Evolutionary conservation across 30 jellyfish, hydroid and myxozoan species (phyloP), one percentile per base, ranked within the genome.

Genomic region (Pelagia noctiluca): DNA sequence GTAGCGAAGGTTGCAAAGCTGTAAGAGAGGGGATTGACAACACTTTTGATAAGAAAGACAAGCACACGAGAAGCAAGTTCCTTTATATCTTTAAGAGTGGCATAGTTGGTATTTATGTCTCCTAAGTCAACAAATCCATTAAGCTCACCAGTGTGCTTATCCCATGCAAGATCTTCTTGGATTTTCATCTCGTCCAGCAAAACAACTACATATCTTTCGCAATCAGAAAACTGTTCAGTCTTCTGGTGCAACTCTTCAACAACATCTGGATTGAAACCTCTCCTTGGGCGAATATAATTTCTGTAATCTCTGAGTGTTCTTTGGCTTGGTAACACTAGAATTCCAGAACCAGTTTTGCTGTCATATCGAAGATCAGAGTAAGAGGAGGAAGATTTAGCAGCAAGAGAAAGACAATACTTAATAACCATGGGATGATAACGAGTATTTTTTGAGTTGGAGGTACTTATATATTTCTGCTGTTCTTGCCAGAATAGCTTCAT

Each of bases 1-100:
- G 96, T 86, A 54, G 96, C 88, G 42, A 76, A 86, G 31, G 72
- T 48, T 75, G 96, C 96, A 36, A 86, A 60, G 46, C 93, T 61
- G 64, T 0, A 77, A 0, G 42, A 30, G 1, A 86, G 88, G 35
- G 94, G 85, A 35, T 16, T 68, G 71, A 63, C 72, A 50, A 87
- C 66, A 50, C 95, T 68, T 46, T 89, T 76, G 50, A 87, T 11
- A 13, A 86, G 76, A 80, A 86, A 86, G 24, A 77, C 96, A 33
- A 86, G 71, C 33, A 77, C 96, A 78, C 76, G 96, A 18, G 96
- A 24, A n/a, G 96, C 93, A 34, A 77, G 86, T 32, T 76, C 69
- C 16, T 86, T 54, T 35, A 77, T 50, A 46, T 86, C 69, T 48
- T 46, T 38, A 35, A 76, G 54, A 10, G 96, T 66, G 33, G 92